phyloP scores from a whole-genome alignment of 2,888 invertebrate species.

The Bursaphelenchus okinawaensis region DNA sequence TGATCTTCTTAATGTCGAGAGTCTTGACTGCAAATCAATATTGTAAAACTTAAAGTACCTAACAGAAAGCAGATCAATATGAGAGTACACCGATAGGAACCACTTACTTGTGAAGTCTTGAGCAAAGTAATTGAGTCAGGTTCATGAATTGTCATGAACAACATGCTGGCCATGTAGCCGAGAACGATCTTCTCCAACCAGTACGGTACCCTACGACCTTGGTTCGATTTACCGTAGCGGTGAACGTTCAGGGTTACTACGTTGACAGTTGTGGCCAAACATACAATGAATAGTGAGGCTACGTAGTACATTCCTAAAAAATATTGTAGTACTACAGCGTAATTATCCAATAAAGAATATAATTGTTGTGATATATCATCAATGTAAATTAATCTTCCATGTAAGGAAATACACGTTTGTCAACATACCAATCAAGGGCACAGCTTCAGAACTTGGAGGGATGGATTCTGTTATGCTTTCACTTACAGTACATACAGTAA shows the following conservation, averaged over 20 bases:
- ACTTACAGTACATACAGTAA: constrained; percentile 2
- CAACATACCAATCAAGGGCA: constrained; percentile 62
- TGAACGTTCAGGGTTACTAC: constrained; percentile 79
- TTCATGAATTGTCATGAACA: constrained; percentile 52
- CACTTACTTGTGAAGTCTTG: constrained; percentile 43
- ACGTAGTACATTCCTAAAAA: constrained; percentile 63
- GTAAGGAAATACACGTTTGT: too few species aligned
- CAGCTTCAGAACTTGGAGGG: constrained; percentile 65
- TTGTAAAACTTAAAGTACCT: background rate
- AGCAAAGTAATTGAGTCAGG: constrained; percentile 54
- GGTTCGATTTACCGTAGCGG: constrained; percentile 52
- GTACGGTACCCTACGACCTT: constrained; percentile 33
- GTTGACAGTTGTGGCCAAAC: constrained; percentile 64
- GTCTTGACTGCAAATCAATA: constrained; percentile 35
- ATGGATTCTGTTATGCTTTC: constrained; percentile 63
- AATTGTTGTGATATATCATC: too few species aligned
- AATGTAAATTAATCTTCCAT: too few species aligned
- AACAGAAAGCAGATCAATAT: constrained; percentile 30
- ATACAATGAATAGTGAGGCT: constrained; percentile 63
- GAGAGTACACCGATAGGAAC: background rate
- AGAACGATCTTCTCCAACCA: constrained; percentile 41
- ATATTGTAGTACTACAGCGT: background rate
- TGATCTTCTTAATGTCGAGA: constrained; percentile 46
- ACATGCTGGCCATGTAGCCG: constrained; percentile 50
- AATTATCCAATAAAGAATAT: background rate